phyloP scores from a whole-genome alignment of 2,113 vertebrate species.

The Herpetotheres cachinnans region DNA sequence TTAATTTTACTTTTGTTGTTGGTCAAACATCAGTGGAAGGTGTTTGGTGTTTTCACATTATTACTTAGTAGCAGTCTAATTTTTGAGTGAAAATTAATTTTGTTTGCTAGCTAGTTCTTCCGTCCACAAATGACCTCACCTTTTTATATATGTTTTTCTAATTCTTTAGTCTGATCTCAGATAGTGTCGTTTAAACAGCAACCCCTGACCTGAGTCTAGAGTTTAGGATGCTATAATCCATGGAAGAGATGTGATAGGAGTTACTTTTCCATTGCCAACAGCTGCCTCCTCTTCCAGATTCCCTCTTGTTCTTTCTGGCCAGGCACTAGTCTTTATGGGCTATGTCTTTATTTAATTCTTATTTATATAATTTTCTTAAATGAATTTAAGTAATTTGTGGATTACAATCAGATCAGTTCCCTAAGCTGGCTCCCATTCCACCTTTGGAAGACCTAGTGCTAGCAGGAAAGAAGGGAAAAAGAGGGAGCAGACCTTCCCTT shows the following conservation, averaged over 20 bases:
- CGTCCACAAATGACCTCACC: background rate
- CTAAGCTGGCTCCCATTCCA: background rate
- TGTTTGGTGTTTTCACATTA: background rate
- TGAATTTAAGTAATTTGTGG: background rate
- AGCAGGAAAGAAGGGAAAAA: background rate
- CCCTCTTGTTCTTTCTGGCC: background rate
- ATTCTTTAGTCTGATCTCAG: background rate
- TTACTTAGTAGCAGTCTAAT: background rate
- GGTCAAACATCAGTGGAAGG: background rate
- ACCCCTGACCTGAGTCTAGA: background rate
- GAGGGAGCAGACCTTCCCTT: background rate
- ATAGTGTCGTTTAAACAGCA: background rate
- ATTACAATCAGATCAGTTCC: background rate
- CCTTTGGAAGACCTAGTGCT: background rate
- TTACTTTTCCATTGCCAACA: background rate
- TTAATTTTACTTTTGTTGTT: background rate
- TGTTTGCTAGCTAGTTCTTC: background rate
- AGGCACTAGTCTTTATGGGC: background rate
- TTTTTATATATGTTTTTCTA: background rate
- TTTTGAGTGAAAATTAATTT: background rate
- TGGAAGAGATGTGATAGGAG: background rate
- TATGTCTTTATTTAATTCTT: background rate
- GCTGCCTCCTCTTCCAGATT: background rate
- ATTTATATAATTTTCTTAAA: background rate
- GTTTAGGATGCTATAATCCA: background rate